Base-by-base conservation (phyloP, 2,797 vertebrate species). In the Arnoldichthys spilopterus region DNA sequence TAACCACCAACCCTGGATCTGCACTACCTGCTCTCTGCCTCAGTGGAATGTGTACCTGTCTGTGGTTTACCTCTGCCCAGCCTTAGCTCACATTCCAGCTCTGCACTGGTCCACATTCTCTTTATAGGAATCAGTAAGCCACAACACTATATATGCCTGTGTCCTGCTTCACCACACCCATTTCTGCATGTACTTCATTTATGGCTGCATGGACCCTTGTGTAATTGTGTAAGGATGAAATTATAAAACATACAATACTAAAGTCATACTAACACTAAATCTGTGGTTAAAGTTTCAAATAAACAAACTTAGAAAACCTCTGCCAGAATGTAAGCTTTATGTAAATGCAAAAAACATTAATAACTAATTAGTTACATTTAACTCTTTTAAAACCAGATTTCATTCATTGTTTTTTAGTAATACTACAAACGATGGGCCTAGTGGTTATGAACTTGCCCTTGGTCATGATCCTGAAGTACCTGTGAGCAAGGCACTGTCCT, bases 31-130 rank as follows among this genome's bases (percentile, higher is more conserved):
- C 58, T 64, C 26, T 69, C n/a, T 59, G n/a, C 22, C 22, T 40
- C 45, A 58, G 72, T 69, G 28, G 26, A 81, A n/a, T 30, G 69
- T 62, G 54, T 15, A 11, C 40, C 66, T 56, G 61, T 79, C 40
- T 80, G 26, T 34, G 16, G 28, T 80, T 64, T 37, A 70, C 30
- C 34, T 47, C 62, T 73, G 74, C 73, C 26, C 3, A 43, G 32
- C 67, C 30, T 76, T 61, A 68, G 70, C 30, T 37, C 53, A 49
- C 56, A 13, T 54, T 43, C 40, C 6, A 11, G 26, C 24, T 15
- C 75, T 43, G 28, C 61, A 26, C 30, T 20, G n/a, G 24, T 64
- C 62, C 45, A 62, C 20, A 43, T 53, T 43, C 54, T 74, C 24
- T 47, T 3, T 40, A 16, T 16, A 37, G 45, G 2, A 1, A 43